Percentiles rank a stretch among this genome's conserved stretches.
These are phyloP conservation scores for Cephus runcator DNA, from an alignment of 2,888 invertebrate genomes.

Conservation along the genomic window DNA sequence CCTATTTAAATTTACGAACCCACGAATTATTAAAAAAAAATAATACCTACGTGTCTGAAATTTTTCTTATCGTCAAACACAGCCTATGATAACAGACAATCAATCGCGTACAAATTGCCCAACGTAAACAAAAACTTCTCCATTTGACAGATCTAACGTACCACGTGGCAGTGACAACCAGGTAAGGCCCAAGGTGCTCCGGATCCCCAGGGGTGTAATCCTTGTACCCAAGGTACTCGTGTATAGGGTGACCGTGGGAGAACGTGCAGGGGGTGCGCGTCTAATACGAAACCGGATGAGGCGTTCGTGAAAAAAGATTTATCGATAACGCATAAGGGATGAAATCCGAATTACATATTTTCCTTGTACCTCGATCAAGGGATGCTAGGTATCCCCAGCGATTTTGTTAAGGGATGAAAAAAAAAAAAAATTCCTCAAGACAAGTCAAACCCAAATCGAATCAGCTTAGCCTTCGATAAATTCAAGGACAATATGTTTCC, in stretches of 20 bases:
- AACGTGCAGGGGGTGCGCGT: constrained; percentile 38
- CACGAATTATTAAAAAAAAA: background rate
- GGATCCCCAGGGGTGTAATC: constrained; percentile 43
- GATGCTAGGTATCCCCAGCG: background rate
- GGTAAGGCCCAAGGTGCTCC: constrained; percentile 19
- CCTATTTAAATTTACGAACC: background rate
- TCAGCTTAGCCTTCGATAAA: constrained; percentile 6
- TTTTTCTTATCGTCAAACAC: background rate
- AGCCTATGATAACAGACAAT: background rate
- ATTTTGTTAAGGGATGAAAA: background rate
- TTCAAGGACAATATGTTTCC: constrained; percentile 64
- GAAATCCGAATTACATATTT: constrained; percentile 10
- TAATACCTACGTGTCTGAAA: background rate
- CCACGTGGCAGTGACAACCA: constrained; percentile 23
- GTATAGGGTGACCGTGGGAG: constrained; percentile 52
- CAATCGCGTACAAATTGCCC: background rate
- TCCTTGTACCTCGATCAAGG: background rate
- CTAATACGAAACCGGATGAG: background rate
- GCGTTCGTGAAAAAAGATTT: background rate
- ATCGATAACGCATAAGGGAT: constrained; percentile 30
- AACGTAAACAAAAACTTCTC: constrained; percentile 26
- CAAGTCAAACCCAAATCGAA: background rate
- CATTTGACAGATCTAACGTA: constrained; percentile 55
- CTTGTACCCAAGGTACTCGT: constrained; percentile 40
- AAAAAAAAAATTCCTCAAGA: constrained; percentile 14